Conservation (phyloP, 2,113 vertebrate species). For the Solea senegalensis region DNA sequence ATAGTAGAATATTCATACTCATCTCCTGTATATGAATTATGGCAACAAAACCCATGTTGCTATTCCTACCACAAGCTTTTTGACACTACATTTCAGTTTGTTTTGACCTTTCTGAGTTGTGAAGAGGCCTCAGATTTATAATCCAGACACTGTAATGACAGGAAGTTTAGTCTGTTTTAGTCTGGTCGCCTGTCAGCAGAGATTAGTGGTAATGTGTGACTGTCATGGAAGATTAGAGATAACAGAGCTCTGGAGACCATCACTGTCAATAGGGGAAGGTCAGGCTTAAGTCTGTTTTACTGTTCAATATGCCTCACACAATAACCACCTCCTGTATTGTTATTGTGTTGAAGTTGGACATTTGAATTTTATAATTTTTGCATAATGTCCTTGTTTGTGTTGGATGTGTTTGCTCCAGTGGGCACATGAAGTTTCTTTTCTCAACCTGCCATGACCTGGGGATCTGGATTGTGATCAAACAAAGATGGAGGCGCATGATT, state of each 20-base stretch:
- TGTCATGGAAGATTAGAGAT: constrained; percentile 68
- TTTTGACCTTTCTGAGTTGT: constrained; percentile 23
- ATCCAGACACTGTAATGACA: constrained; percentile 56
- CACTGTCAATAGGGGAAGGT: constrained; percentile 60
- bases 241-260: constrained; percentile 66
- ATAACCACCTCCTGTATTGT: background rate
- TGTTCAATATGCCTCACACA: constrained; percentile 19
- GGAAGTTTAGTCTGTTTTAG: constrained; percentile 75
- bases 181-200: constrained; percentile 57
- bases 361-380: too few relatives aligned
- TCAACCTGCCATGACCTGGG: too few relatives aligned
- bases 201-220: constrained; percentile 66
- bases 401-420: too few relatives aligned
- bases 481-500: too few relatives aligned
- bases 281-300: constrained; percentile 45
- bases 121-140: constrained; percentile 12
- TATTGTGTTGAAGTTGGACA: too few relatives aligned
- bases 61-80: background rate
- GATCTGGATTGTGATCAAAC: too few relatives aligned
- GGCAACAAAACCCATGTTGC: background rate
- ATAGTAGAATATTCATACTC: too few relatives aligned
- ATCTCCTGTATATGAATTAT: too few relatives aligned
- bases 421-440: too few relatives aligned
- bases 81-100: constrained; percentile 12
- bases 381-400: too few relatives aligned